phyloP scores from a whole-genome alignment of 2,888 invertebrate species.

The Mamestra brassicae region DNA sequence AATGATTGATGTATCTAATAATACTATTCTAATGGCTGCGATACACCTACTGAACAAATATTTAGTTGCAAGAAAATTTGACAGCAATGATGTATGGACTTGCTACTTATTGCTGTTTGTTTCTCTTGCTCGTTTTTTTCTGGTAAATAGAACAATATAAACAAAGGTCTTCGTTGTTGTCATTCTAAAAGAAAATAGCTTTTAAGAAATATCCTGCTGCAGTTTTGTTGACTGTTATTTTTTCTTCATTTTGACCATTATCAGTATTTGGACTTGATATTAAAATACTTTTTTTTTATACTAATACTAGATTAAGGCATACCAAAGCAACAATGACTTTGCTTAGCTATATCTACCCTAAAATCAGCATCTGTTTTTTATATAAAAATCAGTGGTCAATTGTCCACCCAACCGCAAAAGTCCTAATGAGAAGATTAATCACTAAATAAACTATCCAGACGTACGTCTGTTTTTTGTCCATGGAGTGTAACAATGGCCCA shows the following conservation, averaged over 20 bases:
- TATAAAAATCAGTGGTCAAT: neutral
- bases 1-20: constrained; percentile 64
- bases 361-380: neutral
- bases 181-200: neutral
- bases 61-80: constrained; percentile 65
- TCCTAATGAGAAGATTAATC: constrained; percentile 55
- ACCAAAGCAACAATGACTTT: neutral
- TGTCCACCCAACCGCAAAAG: constrained; percentile 23
- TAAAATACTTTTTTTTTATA: no score
- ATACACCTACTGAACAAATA: constrained; percentile 67
- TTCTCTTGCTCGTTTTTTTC: constrained; percentile 8
- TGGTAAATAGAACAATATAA: constrained; percentile 2
- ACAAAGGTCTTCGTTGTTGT: neutral
- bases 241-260: no score
- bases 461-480: constrained; percentile 47
- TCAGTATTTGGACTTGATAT: no score
- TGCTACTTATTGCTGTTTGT: constrained; percentile 55
- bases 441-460: constrained; percentile 47
- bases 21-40: constrained; percentile 57
- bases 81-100: constrained; percentile 67
- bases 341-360: neutral
- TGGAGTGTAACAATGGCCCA: constrained; percentile 41
- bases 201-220: neutral
- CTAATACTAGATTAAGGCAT: no score
- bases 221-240: neutral